Conservation (phyloP, 2,797 vertebrate genomes). For the Mormyrus hasselquistii region DNA sequence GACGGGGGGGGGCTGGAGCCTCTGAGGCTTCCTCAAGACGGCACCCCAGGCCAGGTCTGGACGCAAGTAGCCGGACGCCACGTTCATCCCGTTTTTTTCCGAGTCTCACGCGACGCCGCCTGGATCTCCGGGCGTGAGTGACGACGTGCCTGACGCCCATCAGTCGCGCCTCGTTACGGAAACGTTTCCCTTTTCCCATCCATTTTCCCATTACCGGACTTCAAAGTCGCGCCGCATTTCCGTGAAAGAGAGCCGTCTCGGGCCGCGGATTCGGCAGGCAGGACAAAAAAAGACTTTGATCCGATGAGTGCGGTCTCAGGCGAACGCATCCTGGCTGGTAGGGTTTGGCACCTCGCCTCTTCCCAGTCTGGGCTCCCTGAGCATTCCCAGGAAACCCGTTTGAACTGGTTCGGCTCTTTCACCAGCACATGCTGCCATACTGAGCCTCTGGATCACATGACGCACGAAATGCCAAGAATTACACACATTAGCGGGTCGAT, state of each 20-base stretch:
- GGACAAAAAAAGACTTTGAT: slow-evolving; percentile 12
- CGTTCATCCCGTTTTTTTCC: neutral
- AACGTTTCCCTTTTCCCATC: neutral
- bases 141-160: neutral
- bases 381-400: neutral
- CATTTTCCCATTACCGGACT: neutral
- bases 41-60: neutral
- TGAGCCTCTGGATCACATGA: slow-evolving; percentile 3
- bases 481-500: neutral
- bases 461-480: neutral
- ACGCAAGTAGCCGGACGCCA: neutral
- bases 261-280: neutral
- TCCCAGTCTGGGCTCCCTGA: neutral
- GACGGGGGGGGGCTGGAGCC: neutral
- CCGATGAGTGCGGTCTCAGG: neutral
- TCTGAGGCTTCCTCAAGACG: neutral
- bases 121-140: neutral
- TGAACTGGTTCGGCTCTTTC: neutral
- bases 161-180: neutral
- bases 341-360: neutral
- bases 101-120: neutral
- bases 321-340: neutral
- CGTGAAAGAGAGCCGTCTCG: neutral
- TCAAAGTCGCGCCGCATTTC: neutral
- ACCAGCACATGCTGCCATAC: neutral